Percentiles rank a stretch among this genome's conserved stretches.
Evolutionary conservation across 2,113 vertebrate species (phyloP).

Genomic region (Amblyornis subalaris): DNA sequence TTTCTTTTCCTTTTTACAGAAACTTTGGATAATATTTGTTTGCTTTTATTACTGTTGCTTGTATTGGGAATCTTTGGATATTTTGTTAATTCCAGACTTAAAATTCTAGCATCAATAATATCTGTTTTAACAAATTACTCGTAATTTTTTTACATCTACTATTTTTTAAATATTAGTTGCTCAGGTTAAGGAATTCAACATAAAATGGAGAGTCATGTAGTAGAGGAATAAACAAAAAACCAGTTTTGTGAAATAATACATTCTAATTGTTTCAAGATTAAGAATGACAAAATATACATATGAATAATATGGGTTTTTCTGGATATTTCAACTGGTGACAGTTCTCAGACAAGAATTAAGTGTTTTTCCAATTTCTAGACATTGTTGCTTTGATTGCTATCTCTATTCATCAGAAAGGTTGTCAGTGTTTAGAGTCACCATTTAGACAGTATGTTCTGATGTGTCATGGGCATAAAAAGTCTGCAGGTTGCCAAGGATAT

Average conservation of each 20-base stretch:
- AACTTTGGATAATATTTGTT: background rate
- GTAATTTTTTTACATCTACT: background rate
- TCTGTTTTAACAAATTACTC: background rate
- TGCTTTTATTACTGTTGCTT: background rate
- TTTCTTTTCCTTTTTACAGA: conserved; percentile 27
- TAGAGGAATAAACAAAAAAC: background rate
- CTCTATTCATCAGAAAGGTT: conserved; percentile 67
- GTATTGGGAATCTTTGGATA: background rate
- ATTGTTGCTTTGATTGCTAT: conserved; percentile 58
- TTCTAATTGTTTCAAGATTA: background rate
- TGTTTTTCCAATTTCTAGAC: background rate
- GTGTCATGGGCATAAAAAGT: conserved; percentile 55
- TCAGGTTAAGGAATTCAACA: background rate
- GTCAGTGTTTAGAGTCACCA: conserved; percentile 67
- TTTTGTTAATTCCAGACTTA: background rate
- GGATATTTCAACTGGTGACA: background rate
- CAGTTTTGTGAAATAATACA: background rate
- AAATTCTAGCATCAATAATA: background rate
- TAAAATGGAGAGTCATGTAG: background rate
- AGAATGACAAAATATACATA: background rate
- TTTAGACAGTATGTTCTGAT: conserved; percentile 53
- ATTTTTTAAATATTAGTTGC: background rate
- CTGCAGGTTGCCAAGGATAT: conserved; percentile 56
- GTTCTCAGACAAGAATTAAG: background rate
- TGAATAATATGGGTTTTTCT: background rate